phyloP scores from a whole-genome alignment of 2,797 vertebrate genomes.

The Tapirus indicus region DNA sequence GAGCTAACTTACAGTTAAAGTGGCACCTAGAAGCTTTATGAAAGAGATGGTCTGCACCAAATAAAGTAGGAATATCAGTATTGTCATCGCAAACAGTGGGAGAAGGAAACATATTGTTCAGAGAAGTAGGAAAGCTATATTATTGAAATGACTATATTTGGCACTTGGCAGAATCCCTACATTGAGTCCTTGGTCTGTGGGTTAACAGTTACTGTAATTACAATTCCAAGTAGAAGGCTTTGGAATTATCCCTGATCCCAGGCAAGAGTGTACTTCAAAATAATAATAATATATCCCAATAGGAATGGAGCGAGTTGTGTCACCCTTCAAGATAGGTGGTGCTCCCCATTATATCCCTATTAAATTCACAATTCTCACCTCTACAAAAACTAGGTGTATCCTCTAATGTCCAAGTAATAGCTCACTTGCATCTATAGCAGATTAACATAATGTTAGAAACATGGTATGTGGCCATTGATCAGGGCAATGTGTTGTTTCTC shows the following conservation, averaged over 20 bases:
- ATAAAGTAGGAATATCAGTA: not conserved
- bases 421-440: not conserved
- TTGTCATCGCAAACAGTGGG: not conserved
- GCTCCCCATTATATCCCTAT: not conserved
- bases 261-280: not conserved
- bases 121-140: not conserved
- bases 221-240: not conserved
- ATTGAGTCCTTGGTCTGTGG: not conserved
- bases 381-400: not conserved
- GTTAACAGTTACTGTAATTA: not conserved
- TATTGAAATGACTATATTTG: not conserved
- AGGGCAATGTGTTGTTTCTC: not conserved
- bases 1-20: not conserved
- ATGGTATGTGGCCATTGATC: not conserved
- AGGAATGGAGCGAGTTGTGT: not conserved
- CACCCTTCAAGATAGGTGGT: not conserved
- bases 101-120: not conserved
- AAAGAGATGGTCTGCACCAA: not conserved
- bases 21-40: not conserved
- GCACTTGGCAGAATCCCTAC: not conserved
- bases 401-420: not conserved
- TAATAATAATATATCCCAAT: not conserved
- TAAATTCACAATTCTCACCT: not conserved
- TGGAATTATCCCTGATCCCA: not conserved
- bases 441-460: not conserved